Percentiles rank a stretch among this genome's conserved stretches.
phyloP scores from a whole-genome alignment of 2,113 vertebrate species.

The Rhizomys pruinosus region DNA sequence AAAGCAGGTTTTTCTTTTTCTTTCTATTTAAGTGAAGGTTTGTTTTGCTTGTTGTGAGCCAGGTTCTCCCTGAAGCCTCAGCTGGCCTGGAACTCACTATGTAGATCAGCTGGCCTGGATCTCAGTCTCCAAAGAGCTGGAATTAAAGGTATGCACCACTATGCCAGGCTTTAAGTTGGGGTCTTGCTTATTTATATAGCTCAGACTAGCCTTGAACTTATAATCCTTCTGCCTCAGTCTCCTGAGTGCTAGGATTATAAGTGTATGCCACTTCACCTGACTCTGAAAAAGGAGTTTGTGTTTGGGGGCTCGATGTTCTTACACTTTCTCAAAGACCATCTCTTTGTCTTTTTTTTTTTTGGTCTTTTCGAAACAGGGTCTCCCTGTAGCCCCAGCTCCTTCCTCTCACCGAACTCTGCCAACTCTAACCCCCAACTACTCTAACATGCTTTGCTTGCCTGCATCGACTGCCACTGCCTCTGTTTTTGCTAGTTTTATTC shows the following conservation, averaged over 20 bases:
- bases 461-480: neutral
- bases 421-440: neutral
- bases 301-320: neutral
- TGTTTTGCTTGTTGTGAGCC: too few relatives aligned
- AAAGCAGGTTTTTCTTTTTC: neutral
- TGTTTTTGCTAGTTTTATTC: slow-evolving; percentile 8
- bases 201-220: neutral
- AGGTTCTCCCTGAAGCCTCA: too few relatives aligned
- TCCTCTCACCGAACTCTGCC: slow-evolving; percentile 21
- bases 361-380: too few relatives aligned
- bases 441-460: neutral
- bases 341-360: too few relatives aligned
- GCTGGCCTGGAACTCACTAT: too few relatives aligned
- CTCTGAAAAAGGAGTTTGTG: slow-evolving; percentile 1
- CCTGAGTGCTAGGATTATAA: neutral
- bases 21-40: too few relatives aligned
- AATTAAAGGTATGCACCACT: too few relatives aligned
- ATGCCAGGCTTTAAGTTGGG: neutral
- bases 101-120: too few relatives aligned
- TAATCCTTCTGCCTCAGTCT: neutral
- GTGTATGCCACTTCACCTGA: neutral
- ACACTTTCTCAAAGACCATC: neutral
- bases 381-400: too few relatives aligned
- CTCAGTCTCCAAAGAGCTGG: too few relatives aligned
- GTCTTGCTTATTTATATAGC: neutral